Evolutionary conservation across 1,140 invertebrate genomes (phyloP).

Genomic region (Amphibalanus amphitrite): DNA sequence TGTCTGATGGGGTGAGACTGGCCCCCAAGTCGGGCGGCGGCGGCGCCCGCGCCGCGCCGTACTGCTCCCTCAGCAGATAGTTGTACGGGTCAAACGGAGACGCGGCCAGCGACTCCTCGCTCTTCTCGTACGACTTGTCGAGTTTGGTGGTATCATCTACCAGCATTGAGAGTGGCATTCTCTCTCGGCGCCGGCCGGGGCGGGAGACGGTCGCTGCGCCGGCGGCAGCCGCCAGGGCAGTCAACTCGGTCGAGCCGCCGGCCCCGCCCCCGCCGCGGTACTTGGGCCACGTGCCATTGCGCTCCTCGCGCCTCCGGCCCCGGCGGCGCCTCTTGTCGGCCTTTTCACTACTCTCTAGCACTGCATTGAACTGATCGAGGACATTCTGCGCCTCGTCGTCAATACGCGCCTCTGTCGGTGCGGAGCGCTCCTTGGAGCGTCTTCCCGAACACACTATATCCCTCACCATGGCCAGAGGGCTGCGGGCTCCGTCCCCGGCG

Average conservation of each 20-base stretch:
- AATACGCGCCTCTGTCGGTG: not conserved
- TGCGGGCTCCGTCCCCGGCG: not conserved
- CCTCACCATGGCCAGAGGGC: not conserved
- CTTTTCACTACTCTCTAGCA: not conserved
- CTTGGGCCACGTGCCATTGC: not conserved
- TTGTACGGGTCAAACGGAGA: conserved; percentile 12
- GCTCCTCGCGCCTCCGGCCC: not conserved
- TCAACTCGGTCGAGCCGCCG: not conserved
- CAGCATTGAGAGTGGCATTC: not conserved
- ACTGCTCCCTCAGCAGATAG: not conserved
- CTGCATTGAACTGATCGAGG: not conserved
- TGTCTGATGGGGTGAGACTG: conserved; percentile 11
- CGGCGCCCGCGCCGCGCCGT: not conserved
- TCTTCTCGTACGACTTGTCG: conserved; percentile 8
- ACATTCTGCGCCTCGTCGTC: not conserved
- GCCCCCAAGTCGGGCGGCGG: not conserved
- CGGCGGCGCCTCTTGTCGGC: not conserved
- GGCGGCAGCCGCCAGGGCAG: not conserved
- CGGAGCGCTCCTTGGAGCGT: not conserved
- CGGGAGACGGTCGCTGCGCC: not conserved
- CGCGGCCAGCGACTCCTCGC: conserved; percentile 10
- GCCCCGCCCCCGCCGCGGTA: not conserved
- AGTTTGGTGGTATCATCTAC: conserved; percentile 11
- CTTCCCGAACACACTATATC: not conserved
- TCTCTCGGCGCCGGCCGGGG: not conserved